A percentile compares a stretch with the other conserved stretches of the same genome.
Evolutionary conservation across 1,140 invertebrate species (phyloP).

Genomic region (Pygmarrhopalites habei): DNA sequence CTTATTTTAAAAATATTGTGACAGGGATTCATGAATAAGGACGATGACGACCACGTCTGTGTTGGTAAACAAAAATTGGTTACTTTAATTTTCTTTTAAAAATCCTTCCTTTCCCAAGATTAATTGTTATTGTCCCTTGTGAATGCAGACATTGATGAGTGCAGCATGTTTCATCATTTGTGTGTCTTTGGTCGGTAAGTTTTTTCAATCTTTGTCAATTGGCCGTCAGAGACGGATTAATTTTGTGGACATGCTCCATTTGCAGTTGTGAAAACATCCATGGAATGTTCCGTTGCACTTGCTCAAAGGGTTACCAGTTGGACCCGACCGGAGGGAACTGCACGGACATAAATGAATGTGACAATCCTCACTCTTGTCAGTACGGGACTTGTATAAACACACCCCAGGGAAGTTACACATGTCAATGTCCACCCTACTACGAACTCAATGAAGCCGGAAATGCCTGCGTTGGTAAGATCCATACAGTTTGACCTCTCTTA

Average conservation of each 20-base stretch:
- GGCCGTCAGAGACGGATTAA: too few species aligned
- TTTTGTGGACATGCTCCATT: too few species aligned
- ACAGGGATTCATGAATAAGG: conserved; percentile 70
- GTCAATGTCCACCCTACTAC: conserved; percentile 50
- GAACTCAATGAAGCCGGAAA: conserved; percentile 58
- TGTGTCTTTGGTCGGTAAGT: conserved; percentile 77
- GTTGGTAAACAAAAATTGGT: conserved; percentile 45
- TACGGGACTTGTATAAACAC: conserved; percentile 54
- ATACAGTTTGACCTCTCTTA: neutral
- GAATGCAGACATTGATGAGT: conserved; percentile 81
- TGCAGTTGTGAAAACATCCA: conserved; percentile 83
- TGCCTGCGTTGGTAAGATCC: conserved; percentile 60
- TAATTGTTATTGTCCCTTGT: too few species aligned
- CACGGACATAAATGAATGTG: conserved; percentile 56
- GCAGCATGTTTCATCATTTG: conserved; percentile 74
- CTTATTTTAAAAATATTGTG: conserved; percentile 69
- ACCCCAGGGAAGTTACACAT: conserved; percentile 52
- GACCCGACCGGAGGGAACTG: conserved; percentile 60
- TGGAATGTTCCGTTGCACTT: conserved; percentile 77
- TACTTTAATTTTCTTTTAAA: neutral
- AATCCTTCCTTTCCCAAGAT: conserved; percentile 5
- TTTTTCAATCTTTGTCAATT: too few species aligned
- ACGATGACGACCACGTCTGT: conserved; percentile 64
- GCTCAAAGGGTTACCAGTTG: conserved; percentile 72
- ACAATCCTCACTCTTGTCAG: conserved; percentile 53